Evolutionary conservation across 2,113 vertebrate species (phyloP).

Genomic region (Aptenodytes patagonicus): DNA sequence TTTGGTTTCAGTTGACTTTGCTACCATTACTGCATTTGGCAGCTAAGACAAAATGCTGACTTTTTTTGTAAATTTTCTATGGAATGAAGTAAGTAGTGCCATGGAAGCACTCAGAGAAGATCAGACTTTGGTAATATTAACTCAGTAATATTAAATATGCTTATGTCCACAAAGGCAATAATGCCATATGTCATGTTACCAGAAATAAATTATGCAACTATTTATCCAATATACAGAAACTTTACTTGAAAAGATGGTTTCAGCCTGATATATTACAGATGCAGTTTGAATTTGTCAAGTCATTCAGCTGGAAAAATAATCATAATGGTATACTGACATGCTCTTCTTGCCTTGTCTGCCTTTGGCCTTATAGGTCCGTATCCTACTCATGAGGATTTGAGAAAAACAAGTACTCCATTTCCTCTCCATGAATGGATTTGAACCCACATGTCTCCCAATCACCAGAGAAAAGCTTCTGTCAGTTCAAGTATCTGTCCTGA

Average conservation of each 20-base stretch:
- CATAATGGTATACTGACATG: neutral
- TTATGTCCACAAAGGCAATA: neutral
- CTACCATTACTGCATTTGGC: neutral
- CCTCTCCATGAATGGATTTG: neutral
- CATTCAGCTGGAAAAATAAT: neutral
- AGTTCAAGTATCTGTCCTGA: neutral
- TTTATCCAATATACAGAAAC: neutral
- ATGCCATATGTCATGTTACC: neutral
- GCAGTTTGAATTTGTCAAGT: neutral
- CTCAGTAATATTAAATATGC: neutral
- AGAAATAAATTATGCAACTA: neutral
- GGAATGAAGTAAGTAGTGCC: neutral
- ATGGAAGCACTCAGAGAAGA: neutral
- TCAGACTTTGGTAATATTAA: neutral
- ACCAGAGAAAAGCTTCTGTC: neutral
- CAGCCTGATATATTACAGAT: neutral
- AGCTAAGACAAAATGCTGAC: neutral
- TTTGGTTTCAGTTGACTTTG: neutral
- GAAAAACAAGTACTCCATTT: neutral
- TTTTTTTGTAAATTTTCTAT: neutral
- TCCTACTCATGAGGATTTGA: neutral
- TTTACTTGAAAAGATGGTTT: neutral
- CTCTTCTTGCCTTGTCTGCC: neutral
- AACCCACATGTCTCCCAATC: neutral
- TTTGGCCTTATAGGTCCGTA: neutral